Evolutionary conservation across 1,140 invertebrate species (phyloP), one percentile per base, ranked within the genome.

Genomic region (Zophobas morio): DNA sequence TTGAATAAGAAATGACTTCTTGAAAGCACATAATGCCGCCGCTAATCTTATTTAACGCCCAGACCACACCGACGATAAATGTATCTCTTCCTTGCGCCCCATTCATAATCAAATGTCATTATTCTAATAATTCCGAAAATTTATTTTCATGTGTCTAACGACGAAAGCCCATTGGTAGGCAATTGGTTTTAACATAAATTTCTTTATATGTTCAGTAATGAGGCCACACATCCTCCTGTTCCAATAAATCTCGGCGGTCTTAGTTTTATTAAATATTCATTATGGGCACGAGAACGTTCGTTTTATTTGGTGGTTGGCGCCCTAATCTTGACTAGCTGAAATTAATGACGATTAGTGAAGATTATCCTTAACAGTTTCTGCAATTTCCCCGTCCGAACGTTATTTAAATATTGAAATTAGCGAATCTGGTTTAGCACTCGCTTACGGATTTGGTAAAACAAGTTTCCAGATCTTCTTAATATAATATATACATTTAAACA

Each of bases 241-340:
- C 39, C 39, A 66, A 66, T 66, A 66, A 66, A 66, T 66, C 32
- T 40, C 39, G 42, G 6, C 20, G 32, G 39, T 32, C 60, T 66
- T 66, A 4, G 60, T 60, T 60, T 36, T 66, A 66, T 66, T 42
- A 66, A 66, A 42, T 66, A 66, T 66, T 66, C 60, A 66, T 33
- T 66, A n/a, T 66, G 60, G 37, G 39, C 60, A 42, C 37, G 37
- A 66, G 6, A 42, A 66, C 39, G 39, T 42, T 42, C 60, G 37
- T 66, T 60, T 66, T 36, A 66, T 40, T 66, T 33, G 60, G 20
- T 40, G 40, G 60, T 66, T 66, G 20, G 20, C 20, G 36, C 39
- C 42, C 60, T 66, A 66, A 40, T 42, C 39, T 66, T 42, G 39
- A 42, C 37, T 42, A 20, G 37, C 37, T 33, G 20, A 66, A 66